Conservation (phyloP, 2,113 vertebrate genomes). For the Crotalus viridis region DNA sequence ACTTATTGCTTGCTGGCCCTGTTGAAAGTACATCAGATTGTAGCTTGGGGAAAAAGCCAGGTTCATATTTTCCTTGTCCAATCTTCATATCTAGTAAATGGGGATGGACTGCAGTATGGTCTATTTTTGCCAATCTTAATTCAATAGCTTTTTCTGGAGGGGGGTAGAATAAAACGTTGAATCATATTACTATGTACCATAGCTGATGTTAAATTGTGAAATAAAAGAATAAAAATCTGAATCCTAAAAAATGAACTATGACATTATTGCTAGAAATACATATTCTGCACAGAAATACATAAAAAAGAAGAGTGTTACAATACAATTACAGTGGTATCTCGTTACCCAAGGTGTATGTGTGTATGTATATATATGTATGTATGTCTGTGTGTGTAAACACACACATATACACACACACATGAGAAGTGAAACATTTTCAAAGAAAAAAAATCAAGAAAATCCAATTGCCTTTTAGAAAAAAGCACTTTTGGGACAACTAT, state of each 20-base stretch:
- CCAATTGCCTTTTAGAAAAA: too few relatives aligned
- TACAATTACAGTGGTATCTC: not conserved
- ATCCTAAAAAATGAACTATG: not conserved
- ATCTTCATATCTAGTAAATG: constrained; percentile 99
- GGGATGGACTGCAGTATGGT: constrained; percentile 94
- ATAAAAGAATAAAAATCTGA: not conserved
- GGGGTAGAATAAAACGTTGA: constrained; percentile 21
- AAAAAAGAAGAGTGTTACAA: not conserved
- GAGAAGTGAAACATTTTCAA: not conserved
- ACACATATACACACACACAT: too few relatives aligned
- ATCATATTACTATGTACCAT: not conserved
- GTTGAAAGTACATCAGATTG: constrained; percentile 94
- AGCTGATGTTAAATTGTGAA: not conserved
- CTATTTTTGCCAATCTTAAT: constrained; percentile 90
- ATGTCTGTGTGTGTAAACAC: too few relatives aligned
- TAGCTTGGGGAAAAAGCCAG: constrained; percentile 94
- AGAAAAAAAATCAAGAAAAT: too few relatives aligned
- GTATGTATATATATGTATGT: too few relatives aligned
- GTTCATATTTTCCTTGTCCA: constrained; percentile 96
- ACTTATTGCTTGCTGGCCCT: constrained; percentile 96
- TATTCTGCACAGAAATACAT: not conserved
- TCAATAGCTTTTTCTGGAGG: constrained; percentile 92
- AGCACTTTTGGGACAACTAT: too few relatives aligned
- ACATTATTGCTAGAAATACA: not conserved
- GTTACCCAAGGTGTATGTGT: too few relatives aligned